Evolutionary conservation across 2,888 invertebrate species (phyloP).

Genomic region (Lasioglossum leucozonium): DNA sequence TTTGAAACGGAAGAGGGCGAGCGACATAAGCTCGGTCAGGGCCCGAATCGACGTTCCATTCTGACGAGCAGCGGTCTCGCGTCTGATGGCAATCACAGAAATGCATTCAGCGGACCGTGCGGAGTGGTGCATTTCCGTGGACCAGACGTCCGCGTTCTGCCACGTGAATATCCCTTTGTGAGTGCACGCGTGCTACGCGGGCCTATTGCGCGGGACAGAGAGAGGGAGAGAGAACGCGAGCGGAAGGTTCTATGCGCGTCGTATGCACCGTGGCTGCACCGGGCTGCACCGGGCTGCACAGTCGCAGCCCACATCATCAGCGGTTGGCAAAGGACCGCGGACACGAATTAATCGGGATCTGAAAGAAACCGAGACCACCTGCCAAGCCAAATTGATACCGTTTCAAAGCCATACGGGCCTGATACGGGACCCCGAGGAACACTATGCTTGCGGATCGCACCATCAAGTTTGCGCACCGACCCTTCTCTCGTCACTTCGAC

Average conservation of each 20-base stretch:
- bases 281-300: slow-evolving; percentile 1
- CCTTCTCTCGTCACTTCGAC: not conserved
- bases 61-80: slow-evolving; percentile 36
- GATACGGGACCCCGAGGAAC: not conserved
- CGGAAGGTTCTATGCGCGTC: not conserved
- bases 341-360: slow-evolving; percentile 21
- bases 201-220: slow-evolving; percentile 3
- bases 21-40: slow-evolving; percentile 9
- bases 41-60: slow-evolving; percentile 44
- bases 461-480: not conserved
- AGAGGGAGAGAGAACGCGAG: no score
- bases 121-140: slow-evolving; percentile 42
- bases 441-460: not conserved
- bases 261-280: not conserved
- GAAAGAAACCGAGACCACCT: slow-evolving; percentile 15
- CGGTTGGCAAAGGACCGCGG: slow-evolving; percentile 22
- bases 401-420: slow-evolving; percentile 4
- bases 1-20: not conserved
- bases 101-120: slow-evolving; percentile 50
- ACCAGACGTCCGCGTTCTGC: slow-evolving; percentile 39
- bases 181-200: slow-evolving; percentile 24
- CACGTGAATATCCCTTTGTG: slow-evolving; percentile 47
- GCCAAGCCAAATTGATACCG: slow-evolving; percentile 6
- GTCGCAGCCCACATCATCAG: slow-evolving; percentile 22
- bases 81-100: slow-evolving; percentile 59